These are phyloP conservation scores for Lucinisca nassula DNA, from an alignment of 2,888 invertebrate species.

Conservation along the genomic window DNA sequence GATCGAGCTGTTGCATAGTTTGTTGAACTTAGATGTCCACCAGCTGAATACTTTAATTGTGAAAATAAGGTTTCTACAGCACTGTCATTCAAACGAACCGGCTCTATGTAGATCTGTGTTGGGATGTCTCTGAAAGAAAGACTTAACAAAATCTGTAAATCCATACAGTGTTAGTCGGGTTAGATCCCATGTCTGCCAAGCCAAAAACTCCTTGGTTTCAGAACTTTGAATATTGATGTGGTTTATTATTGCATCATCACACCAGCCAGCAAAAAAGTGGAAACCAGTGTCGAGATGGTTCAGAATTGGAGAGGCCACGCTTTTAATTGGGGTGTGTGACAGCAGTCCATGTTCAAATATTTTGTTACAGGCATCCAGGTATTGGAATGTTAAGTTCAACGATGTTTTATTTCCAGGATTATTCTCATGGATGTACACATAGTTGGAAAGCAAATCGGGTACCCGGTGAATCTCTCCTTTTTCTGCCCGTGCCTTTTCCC, in stretches of 20 bases:
- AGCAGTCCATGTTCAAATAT: background rate
- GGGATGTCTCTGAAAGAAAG: background rate
- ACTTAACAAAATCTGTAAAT: background rate
- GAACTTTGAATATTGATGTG: background rate
- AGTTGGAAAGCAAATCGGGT: background rate
- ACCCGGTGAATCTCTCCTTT: background rate
- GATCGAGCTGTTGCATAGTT: background rate
- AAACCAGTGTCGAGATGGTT: too few species aligned
- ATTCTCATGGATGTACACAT: background rate
- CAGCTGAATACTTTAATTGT: background rate
- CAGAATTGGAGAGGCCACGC: too few species aligned
- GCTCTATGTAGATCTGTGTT: background rate
- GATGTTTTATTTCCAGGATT: background rate
- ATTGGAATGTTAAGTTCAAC: background rate
- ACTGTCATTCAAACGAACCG: background rate
- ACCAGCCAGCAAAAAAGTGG: too few species aligned
- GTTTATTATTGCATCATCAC: too few species aligned
- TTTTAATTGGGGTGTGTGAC: background rate
- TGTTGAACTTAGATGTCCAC: background rate
- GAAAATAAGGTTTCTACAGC: background rate
- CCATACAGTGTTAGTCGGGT: background rate
- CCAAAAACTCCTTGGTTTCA: background rate
- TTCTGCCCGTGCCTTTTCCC: background rate
- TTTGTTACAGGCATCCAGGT: background rate
- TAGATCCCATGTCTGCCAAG: background rate